These are phyloP conservation scores for Sinelater perroti DNA, from an alignment of 2,888 invertebrate species.

Conservation along the genomic window DNA sequence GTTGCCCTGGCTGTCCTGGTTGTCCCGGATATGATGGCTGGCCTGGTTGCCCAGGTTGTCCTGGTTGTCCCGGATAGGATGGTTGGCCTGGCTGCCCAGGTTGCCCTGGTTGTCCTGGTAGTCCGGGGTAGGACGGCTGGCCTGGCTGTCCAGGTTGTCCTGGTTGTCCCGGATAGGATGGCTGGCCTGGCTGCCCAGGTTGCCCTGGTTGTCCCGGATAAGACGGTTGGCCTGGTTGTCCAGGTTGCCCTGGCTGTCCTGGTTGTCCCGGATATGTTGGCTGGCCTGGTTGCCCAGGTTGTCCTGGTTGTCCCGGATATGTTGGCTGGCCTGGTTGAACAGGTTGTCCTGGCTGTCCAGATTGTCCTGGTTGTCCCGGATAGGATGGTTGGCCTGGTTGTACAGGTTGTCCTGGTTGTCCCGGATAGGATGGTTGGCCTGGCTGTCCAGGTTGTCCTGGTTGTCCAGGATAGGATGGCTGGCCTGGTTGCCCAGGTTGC, in stretches of 20 bases:
- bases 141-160: constrained; percentile 31
- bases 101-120: constrained; percentile 39
- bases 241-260: constrained; percentile 52
- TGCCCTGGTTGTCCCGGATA: constrained; percentile 81
- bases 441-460: constrained; percentile 10
- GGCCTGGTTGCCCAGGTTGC: constrained; percentile 38
- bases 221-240: constrained; percentile 74
- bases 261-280: neutral
- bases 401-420: neutral
- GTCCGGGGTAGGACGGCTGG: constrained; percentile 20
- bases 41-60: constrained; percentile 46
- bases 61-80: constrained; percentile 18
- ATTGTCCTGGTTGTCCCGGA: neutral
- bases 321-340: constrained; percentile 3
- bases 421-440: constrained; percentile 4
- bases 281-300: constrained; percentile 11
- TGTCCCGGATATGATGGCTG: constrained; percentile 37
- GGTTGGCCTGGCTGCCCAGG: constrained; percentile 22
- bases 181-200: constrained; percentile 67
- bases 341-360: neutral
- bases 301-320: constrained; percentile 3
- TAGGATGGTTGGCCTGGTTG: constrained; percentile 17
- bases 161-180: constrained; percentile 76
- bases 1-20: constrained; percentile 38
- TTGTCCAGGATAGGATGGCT: constrained; percentile 19